These are phyloP conservation scores for Eolophus roseicapilla DNA, from an alignment of 2,113 vertebrate species.

Conservation along the genomic window DNA sequence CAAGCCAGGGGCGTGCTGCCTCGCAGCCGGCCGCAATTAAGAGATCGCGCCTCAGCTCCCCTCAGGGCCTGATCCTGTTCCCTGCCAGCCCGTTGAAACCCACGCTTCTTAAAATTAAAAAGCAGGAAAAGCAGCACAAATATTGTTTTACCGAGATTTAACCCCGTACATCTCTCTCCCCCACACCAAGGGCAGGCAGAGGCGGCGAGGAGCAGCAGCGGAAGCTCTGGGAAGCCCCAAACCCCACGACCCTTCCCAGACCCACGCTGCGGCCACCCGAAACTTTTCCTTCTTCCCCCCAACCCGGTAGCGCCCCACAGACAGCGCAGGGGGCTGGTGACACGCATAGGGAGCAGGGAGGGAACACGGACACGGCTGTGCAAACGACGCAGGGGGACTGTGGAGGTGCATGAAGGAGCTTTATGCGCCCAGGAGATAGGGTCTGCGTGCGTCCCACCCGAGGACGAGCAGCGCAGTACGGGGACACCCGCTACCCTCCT, in stretches of 20 bases:
- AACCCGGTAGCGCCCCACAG: background rate
- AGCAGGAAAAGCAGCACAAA: fast-evolving
- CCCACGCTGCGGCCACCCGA: background rate
- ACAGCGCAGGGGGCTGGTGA: background rate
- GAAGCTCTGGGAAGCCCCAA: background rate
- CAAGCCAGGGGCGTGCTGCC: background rate
- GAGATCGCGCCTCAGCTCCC: background rate
- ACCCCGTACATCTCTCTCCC: background rate
- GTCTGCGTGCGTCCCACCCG: background rate
- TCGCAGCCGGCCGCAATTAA: background rate
- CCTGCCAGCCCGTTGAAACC: background rate
- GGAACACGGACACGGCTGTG: background rate
- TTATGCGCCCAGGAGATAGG: background rate
- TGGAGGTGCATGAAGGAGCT: background rate
- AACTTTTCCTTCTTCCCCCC: background rate
- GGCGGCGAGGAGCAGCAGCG: background rate
- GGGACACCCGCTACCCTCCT: background rate
- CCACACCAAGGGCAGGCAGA: background rate
- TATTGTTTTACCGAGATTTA: background rate
- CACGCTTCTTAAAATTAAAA: background rate
- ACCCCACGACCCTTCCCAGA: background rate
- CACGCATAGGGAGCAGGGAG: background rate
- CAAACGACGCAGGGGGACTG: too few relatives aligned
- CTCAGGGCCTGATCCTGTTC: background rate
- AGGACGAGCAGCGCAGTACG: background rate